Percentiles rank a stretch among this genome's conserved stretches.
These are phyloP conservation scores for Chrysochloris asiatica DNA, from an alignment of 2,113 vertebrate species.

Conservation along the genomic window DNA sequence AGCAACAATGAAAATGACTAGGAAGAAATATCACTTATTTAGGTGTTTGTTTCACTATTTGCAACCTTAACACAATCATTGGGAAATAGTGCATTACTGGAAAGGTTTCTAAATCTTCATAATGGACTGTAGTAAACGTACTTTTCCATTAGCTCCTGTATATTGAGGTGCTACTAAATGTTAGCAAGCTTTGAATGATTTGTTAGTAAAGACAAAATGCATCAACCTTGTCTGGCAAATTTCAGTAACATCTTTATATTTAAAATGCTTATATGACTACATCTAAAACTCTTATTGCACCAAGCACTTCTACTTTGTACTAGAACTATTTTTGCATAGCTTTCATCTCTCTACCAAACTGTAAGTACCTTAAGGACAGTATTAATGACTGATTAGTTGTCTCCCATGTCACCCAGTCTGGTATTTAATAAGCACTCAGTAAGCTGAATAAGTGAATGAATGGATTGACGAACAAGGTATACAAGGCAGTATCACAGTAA, in stretches of 20 bases:
- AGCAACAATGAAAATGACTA: background rate
- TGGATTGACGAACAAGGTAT: background rate
- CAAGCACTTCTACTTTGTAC: background rate
- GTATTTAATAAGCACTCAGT: background rate
- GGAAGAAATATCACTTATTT: conserved; percentile 9
- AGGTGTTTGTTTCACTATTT: conserved; percentile 1
- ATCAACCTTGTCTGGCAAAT: background rate
- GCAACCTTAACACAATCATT: background rate
- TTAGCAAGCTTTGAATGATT: background rate
- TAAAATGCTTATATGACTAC: background rate
- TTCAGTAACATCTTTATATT: background rate
- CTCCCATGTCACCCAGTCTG: background rate
- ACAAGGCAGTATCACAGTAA: background rate
- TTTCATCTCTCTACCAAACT: background rate
- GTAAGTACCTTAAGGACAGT: background rate
- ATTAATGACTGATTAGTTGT: conserved; percentile 1
- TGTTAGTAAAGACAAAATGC: background rate
- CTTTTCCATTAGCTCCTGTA: background rate
- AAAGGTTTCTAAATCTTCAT: background rate
- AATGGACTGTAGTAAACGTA: background rate
- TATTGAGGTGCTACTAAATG: background rate
- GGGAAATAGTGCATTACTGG: background rate
- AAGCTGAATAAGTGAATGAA: background rate
- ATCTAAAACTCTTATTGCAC: background rate
- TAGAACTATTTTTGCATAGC: background rate